Base-by-base conservation (phyloP, 1,140 invertebrate species). In the Bombus picipes region DNA sequence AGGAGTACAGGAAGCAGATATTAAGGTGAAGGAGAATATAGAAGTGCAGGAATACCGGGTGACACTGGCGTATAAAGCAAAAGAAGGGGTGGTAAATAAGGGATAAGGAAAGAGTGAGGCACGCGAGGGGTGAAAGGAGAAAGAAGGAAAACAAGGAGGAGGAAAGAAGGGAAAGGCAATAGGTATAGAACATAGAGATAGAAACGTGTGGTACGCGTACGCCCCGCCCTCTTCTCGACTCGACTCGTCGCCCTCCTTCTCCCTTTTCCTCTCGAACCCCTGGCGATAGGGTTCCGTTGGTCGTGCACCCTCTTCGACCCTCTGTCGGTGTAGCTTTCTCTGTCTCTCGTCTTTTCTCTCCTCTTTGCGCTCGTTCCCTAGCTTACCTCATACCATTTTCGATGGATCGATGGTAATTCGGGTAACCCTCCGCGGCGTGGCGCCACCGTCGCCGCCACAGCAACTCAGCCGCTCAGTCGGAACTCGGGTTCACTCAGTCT, bases 401-500 rank as follows among this genome's bases (percentile, higher is more conserved):
- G 75, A 82, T 88, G 89, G 90, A 94, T 94, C 93, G 93, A 94
- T 91, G 87, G 81, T 77, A 57, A 88, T 72, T 92, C 93, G 88
- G 47, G 59, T 65, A 74, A 71, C 88, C 91, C 86, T 75, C 87
- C 92, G 91, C 74, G 28, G 59, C 74, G 87, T 83, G 94, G 91
- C 94, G 94, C 93, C 92, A 93, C 85, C 80, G 90, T 91, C 94
- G 91, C 76, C 92, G 87, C 87, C 90, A 89, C 90, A 85, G 89
- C 90, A 90, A 91, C 91, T 91, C 87, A 86, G 89, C 86, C 89
- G 92, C 89, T 94, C 93, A 95, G 95, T 95, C 92, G 92, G 91
- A 94, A 93, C 92, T 94, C 94, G 92, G 93, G 92, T 95, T 94
- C 93, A 95, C 93, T 94, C 94, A 94, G 94, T 95, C 93, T 90